Conservation (phyloP, 2,113 vertebrate species). For the Benthochromis sp. region DNA sequence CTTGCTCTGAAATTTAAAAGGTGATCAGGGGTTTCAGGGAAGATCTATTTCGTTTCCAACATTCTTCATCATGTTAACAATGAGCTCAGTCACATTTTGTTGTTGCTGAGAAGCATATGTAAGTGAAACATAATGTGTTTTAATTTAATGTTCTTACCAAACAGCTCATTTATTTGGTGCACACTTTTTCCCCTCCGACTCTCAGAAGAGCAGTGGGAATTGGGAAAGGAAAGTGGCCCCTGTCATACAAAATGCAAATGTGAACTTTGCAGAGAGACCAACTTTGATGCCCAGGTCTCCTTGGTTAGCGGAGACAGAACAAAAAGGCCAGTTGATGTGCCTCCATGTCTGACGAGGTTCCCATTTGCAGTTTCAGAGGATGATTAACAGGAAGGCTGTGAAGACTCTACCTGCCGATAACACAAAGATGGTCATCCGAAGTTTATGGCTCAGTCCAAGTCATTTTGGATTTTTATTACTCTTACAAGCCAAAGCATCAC, state of each 20-base stretch:
- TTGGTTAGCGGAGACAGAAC: conserved; percentile 17
- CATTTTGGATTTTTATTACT: not conserved
- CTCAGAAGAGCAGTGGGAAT: not conserved
- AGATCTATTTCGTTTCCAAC: not conserved
- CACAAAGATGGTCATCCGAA: not conserved
- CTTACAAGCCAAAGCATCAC: not conserved
- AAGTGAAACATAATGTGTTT: not conserved
- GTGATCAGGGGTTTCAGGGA: not conserved
- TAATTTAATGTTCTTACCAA: not conserved
- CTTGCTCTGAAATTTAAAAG: not conserved
- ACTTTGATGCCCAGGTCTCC: conserved; percentile 36
- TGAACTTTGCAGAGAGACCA: conserved; percentile 61
- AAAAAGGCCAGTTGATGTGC: conserved; percentile 18
- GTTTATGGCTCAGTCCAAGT: not conserved
- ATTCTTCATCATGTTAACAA: not conserved
- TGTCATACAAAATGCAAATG: conserved; percentile 62
- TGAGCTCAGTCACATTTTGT: not conserved
- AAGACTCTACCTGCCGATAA: conserved; percentile 5
- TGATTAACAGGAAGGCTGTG: conserved; percentile 41
- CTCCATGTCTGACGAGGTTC: conserved; percentile 40
- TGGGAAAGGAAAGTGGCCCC: not conserved
- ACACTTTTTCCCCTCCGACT: not conserved
- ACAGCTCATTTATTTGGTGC: not conserved
- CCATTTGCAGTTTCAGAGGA: conserved; percentile 41
- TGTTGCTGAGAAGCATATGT: not conserved